Conservation (phyloP, 1,140 invertebrate species). For the Bombus cullumanus region DNA sequence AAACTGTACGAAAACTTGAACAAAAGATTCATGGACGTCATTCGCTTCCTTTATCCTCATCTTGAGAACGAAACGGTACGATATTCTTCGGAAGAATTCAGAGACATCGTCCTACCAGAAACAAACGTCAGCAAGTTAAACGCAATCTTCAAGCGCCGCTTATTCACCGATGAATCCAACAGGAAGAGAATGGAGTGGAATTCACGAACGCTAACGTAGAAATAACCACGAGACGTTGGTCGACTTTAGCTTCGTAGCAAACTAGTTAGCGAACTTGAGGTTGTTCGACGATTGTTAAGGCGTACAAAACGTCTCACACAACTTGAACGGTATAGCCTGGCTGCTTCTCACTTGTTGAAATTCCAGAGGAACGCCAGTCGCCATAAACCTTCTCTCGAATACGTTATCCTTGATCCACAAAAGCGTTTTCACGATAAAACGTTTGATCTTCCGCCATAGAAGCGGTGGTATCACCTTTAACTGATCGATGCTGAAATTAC, state of each 20-base stretch:
- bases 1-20: neutral
- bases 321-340: neutral
- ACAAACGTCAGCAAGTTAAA: neutral
- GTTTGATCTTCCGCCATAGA: neutral
- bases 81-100: neutral
- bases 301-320: neutral
- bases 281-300: constrained; percentile 16
- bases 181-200: neutral
- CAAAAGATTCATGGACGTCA: neutral
- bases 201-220: neutral
- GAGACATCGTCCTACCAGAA: too few relatives aligned
- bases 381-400: neutral
- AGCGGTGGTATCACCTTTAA: neutral
- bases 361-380: neutral
- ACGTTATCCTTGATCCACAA: too few relatives aligned
- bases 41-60: neutral
- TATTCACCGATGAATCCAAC: neutral
- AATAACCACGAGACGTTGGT: neutral
- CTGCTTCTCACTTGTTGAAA: neutral
- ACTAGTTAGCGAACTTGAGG: constrained; percentile 13
- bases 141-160: neutral
- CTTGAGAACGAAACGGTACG: neutral
- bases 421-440: neutral
- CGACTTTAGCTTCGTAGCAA: constrained; percentile 19
- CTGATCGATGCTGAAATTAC: neutral